Percentiles rank a stretch among this genome's conserved stretches.
These are phyloP conservation scores for Macropis europaea DNA, from an alignment of 2,888 invertebrate species.

Conservation along the genomic window DNA sequence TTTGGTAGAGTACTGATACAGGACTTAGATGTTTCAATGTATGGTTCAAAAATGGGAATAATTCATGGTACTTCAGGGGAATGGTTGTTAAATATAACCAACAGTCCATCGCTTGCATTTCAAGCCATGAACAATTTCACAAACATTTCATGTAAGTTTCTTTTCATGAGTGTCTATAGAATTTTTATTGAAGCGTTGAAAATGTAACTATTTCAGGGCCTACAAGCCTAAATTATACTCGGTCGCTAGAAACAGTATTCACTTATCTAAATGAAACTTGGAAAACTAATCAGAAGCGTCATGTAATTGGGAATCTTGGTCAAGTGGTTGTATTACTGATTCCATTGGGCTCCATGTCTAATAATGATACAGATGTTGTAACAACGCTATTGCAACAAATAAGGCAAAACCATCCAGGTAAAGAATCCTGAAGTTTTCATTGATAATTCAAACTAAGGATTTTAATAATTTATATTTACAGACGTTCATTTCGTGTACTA, in stretches of 20 bases:
- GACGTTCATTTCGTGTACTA: conserved; percentile 70
- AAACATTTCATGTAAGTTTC: conserved; percentile 61
- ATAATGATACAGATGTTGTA: conserved; percentile 47
- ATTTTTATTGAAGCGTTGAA: neutral
- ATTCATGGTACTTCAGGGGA: conserved; percentile 84
- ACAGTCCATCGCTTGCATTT: conserved; percentile 81
- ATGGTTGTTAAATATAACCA: conserved; percentile 83
- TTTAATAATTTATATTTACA: conserved; percentile 37
- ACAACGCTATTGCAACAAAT: conserved; percentile 58
- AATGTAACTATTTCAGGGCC: conserved; percentile 62
- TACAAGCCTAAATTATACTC: conserved; percentile 56
- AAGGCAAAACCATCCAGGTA: conserved; percentile 69
- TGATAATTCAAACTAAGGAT: neutral
- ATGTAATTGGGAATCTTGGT: conserved; percentile 65
- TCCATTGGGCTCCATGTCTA: conserved; percentile 52
- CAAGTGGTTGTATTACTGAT: conserved; percentile 68
- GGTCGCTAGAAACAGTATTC: conserved; percentile 52
- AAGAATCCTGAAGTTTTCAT: conserved; percentile 4
- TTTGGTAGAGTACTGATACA: conserved; percentile 82
- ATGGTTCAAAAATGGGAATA: conserved; percentile 83
- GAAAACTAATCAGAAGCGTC: conserved; percentile 50
- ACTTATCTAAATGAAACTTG: conserved; percentile 63
- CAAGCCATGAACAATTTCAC: conserved; percentile 61
- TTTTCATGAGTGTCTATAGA: neutral
- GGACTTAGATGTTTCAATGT: conserved; percentile 82